Conservation (phyloP, 2,888 invertebrate species). For the Alloscopus bannaensis region DNA sequence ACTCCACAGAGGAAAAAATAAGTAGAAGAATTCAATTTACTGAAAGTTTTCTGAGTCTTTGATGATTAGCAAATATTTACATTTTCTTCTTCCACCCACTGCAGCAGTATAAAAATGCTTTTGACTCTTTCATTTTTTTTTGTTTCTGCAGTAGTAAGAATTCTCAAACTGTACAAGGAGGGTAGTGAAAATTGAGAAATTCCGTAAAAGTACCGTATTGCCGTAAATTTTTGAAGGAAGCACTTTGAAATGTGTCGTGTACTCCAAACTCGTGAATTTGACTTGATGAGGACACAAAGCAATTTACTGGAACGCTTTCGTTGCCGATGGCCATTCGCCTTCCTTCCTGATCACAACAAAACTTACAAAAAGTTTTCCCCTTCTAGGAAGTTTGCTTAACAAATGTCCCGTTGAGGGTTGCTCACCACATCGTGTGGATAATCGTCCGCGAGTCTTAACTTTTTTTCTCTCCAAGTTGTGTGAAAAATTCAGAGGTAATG, state of each 20-base stretch:
- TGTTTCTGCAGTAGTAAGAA: neutral
- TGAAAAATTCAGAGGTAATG: conserved; percentile 70
- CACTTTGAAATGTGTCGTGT: no score
- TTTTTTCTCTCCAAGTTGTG: conserved; percentile 48
- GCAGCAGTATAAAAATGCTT: no score
- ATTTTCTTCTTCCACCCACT: no score
- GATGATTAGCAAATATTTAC: conserved; percentile 64
- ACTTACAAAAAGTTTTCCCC: no score
- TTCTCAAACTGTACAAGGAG: no score
- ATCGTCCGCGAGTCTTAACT: conserved; percentile 39
- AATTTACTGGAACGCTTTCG: conserved; percentile 61
- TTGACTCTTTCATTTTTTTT: neutral
- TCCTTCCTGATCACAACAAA: conserved; percentile 61
- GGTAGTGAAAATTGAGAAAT: neutral
- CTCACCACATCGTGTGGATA: conserved; percentile 23
- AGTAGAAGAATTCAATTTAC: conserved; percentile 46
- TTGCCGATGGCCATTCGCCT: conserved; percentile 56
- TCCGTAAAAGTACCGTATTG: conserved; percentile 11
- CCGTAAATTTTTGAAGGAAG: no score
- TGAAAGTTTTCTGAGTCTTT: conserved; percentile 25
- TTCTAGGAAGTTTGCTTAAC: conserved; percentile 36
- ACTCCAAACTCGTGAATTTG: no score
- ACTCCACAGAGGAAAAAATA: conserved; percentile 7
- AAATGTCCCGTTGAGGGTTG: conserved; percentile 16
- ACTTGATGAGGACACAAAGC: conserved; percentile 39